Evolutionary conservation across 1,140 invertebrate genomes (phyloP), one percentile per base, ranked within the genome.

Genomic region (Euura lappo): DNA sequence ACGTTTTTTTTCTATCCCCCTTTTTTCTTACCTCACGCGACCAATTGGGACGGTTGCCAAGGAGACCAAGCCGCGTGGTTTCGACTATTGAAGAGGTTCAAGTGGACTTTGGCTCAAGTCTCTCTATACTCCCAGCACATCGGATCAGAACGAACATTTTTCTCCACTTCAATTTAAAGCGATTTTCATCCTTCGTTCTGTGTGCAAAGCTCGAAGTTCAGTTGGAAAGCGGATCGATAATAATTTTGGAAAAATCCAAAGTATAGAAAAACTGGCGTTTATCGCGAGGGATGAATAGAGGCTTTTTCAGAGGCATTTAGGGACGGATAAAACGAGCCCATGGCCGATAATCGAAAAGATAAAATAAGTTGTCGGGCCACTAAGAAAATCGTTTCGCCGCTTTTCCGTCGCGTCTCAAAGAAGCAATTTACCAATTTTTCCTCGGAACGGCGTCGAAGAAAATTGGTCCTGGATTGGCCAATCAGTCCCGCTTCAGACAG

Each of bases 351-450:
- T 8, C 66, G 66, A 10, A 68, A 42, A 68, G 66, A 10, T 28
- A 44, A 28, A 68, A 68, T 68, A 42, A 68, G 28, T 44, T 28
- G 44, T 11, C 66, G 28, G 44, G 66, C 66, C 42, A 68, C 66
- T 68, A 80, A 79, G 71, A 72, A 81, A 81, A 79, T 76, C 79
- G 82, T 83, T 79, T 79, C 76, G 75, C 70, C 78, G 80, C 80
- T 83, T 84, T 81, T 83, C 79, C 81, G 77, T n/a, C 51, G 78
- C 79, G 75, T 85, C 85, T 86, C 82, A 86, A 86, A 87, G 84
- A 85, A 85, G 83, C 84, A 87, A 87, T 87, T 87, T 86, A 83
- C 79, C 76, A 79, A 86, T 86, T 86, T 86, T 85, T 83, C 84
- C 80, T 80, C 80, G 78, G 79, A 80, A 80, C 79, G 78, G 79